A percentile compares a stretch with the other conserved stretches of the same genome.
Conservation (phyloP, 2,888 invertebrate species). For the Caenorhabditis panamensis region DNA sequence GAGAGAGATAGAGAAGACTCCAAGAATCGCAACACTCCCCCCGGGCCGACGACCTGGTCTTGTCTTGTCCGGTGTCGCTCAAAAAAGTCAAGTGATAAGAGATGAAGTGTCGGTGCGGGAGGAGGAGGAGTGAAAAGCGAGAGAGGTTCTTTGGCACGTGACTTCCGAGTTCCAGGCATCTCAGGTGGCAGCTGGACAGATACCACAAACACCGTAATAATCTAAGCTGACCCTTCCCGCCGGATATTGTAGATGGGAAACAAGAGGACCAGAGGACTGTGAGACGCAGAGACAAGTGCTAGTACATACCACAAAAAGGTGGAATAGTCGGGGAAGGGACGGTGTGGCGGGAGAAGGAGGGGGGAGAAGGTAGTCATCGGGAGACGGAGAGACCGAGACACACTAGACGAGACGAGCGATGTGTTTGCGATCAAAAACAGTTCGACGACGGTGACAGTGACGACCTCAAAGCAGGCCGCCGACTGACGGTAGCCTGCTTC, state of each 20-base stretch:
- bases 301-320: conserved; percentile 62
- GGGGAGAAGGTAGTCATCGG: conserved; percentile 42
- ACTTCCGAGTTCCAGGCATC: not conserved
- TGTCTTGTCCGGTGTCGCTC: conserved; percentile 51
- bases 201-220: too few species aligned
- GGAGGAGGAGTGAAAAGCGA: conserved; percentile 25
- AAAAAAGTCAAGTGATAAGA: conserved; percentile 60
- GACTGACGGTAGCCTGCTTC: conserved; percentile 27
- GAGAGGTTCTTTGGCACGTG: conserved; percentile 33
- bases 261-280: conserved; percentile 3
- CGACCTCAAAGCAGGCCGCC: conserved; percentile 56
- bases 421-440: conserved; percentile 62
- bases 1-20: conserved; percentile 3
- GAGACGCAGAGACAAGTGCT: conserved; percentile 52
- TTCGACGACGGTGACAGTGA: conserved; percentile 58
- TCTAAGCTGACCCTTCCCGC: not conserved
- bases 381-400: conserved; percentile 39
- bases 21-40: conserved; percentile 29
- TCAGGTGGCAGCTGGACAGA: not conserved
- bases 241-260: conserved; percentile 8
- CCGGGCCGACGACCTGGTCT: not conserved
- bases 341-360: conserved; percentile 47
- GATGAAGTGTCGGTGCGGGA: not conserved
- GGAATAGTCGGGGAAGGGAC: conserved; percentile 50
- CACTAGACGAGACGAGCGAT: conserved; percentile 39